Evolutionary conservation across 2,797 vertebrate species (phyloP), one percentile per base, ranked within the genome.

Genomic region (Cuculus canorus): DNA sequence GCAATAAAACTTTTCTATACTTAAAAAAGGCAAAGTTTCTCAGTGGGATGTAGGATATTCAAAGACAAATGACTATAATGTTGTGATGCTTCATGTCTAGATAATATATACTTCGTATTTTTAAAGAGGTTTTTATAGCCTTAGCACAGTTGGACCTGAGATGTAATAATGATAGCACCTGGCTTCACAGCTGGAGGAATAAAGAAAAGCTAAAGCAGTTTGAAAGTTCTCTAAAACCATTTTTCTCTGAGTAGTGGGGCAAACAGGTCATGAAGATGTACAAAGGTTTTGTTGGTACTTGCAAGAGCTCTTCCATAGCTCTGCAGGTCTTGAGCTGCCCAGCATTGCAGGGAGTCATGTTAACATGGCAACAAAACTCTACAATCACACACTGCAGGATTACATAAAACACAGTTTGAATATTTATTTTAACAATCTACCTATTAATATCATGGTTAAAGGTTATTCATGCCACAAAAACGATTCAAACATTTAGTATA

Each of bases 101-200:
- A 23, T 90, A 94, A 95, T 33, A 88, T n/a, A 93, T n/a, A 63
- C 65, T 32, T 71, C 63, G 82, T 86, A 95, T 94, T 96, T 94
- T 95, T 86, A 84, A 95, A 57, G 78, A 90, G 83, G 71, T 82
- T 96, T 93, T 95, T 91, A 87, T 39, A 92, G 75, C 63, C 64
- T 83, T 4, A 7, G 90, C 94, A 94, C 93, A 96, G 75, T 16
- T 85, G 90, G 92, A 82, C 64, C 82, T 50, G 17, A 17, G 81
- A 86, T 57, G 11, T 23, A 85, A 89, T 64, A 95, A 75, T 81
- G 30, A 41, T 82, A 28, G 75, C 94, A 95, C 92, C 92, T 95
- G 71, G 81, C 83, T 92, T 93, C 95, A 88, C 93, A 95, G 93
- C 50, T 80, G 93, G 94, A 93, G 64, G 60, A 87, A 94, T 53